Conservation (phyloP, 2,113 vertebrate genomes). For the Gobio gobio region DNA sequence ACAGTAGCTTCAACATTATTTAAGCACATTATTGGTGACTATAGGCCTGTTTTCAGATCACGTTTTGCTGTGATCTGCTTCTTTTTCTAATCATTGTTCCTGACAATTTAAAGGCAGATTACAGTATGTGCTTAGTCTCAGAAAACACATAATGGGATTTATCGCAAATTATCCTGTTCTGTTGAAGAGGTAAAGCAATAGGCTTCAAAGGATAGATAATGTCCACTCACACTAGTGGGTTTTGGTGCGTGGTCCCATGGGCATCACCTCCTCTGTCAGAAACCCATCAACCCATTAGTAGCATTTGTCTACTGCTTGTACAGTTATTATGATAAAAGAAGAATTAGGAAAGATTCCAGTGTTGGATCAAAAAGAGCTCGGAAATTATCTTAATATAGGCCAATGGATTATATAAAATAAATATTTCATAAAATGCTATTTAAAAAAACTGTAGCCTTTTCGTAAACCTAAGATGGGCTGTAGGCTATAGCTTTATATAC, state of each 20-base stretch:
- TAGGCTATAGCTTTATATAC: neutral
- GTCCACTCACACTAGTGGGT: conserved; percentile 13
- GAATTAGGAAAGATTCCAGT: neutral
- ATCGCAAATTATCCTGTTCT: conserved; percentile 13
- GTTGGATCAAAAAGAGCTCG: neutral
- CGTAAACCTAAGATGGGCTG: neutral
- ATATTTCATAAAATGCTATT: neutral
- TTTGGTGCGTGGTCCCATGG: neutral
- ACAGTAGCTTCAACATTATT: neutral
- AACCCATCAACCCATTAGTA: conserved; percentile 25
- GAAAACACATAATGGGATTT: conserved; percentile 19
- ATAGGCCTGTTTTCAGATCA: neutral
- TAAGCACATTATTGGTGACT: neutral
- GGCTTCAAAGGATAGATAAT: neutral
- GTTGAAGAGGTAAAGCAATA: conserved; percentile 23
- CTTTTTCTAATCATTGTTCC: conserved; percentile 4
- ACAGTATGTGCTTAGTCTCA: neutral
- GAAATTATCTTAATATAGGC: neutral
- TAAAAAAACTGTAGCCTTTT: neutral
- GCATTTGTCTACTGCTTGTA: neutral
- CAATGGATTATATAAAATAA: neutral
- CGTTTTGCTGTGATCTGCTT: neutral
- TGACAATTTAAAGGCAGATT: conserved; percentile 4
- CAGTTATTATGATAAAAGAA: neutral
- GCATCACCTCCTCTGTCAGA: conserved; percentile 25